Percentiles rank a stretch among this genome's conserved stretches.
These are phyloP conservation scores for Melanargia galathea DNA, from an alignment of 2,888 invertebrate genomes.

Conservation along the genomic window DNA sequence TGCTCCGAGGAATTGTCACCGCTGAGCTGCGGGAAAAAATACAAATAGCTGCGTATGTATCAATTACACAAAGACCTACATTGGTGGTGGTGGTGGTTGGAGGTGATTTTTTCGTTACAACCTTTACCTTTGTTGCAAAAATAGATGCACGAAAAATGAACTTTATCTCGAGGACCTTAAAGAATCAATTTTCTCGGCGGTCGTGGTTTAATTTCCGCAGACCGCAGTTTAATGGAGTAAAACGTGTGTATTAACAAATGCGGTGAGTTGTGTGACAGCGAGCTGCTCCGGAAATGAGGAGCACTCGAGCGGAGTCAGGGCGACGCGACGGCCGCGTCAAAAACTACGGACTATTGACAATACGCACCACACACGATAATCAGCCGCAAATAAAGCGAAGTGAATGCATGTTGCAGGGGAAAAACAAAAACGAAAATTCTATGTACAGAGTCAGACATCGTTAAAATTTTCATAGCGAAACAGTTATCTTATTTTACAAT, in stretches of 20 bases:
- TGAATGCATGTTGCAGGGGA: too few relatives aligned
- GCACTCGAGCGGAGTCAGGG: background rate
- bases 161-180: background rate
- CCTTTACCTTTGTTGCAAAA: background rate
- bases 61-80: conserved; percentile 40
- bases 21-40: background rate
- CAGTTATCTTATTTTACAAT: too few relatives aligned
- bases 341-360: background rate
- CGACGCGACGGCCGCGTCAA: background rate
- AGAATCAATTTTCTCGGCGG: background rate
- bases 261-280: conserved; percentile 1
- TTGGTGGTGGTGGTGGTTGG: too few relatives aligned
- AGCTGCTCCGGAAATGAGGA: conserved; percentile 21
- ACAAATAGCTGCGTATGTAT: conserved; percentile 32
- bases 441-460: too few relatives aligned
- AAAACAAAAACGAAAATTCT: too few relatives aligned
- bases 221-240: conserved; percentile 26
- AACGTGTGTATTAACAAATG: conserved; percentile 27
- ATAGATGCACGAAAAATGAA: background rate
- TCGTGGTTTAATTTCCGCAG: background rate
- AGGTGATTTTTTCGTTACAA: too few relatives aligned
- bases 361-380: background rate
- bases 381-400: background rate
- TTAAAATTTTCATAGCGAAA: too few relatives aligned
- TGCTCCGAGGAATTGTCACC: conserved; percentile 3